These are phyloP conservation scores for Hypocryptadius cinnamomeus DNA, from an alignment of 2,113 vertebrate species.

Conservation along the genomic window DNA sequence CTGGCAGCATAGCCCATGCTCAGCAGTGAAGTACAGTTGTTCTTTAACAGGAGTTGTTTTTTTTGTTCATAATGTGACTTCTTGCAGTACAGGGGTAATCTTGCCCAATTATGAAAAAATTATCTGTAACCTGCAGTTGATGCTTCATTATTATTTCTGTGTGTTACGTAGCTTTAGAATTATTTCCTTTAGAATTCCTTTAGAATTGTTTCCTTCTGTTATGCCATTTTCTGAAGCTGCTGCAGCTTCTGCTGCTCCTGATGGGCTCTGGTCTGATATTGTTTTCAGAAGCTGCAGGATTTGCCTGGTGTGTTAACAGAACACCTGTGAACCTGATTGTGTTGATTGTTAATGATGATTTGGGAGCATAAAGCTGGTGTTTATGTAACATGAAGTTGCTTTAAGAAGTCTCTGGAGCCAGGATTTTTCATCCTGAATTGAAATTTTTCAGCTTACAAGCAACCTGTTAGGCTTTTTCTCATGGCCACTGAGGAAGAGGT, in stretches of 20 bases:
- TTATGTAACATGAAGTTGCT: background rate
- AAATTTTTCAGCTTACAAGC: background rate
- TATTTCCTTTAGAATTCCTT: background rate
- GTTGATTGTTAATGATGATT: background rate
- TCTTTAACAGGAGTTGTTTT: background rate
- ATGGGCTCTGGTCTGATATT: fast-evolving
- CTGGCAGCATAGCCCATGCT: background rate
- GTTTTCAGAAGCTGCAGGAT: background rate
- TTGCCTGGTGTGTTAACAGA: background rate
- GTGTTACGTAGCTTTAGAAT: background rate
- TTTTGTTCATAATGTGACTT: background rate
- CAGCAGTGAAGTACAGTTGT: background rate
- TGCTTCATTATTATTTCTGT: background rate
- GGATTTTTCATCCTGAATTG: background rate
- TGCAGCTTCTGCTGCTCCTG: background rate
- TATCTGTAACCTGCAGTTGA: background rate
- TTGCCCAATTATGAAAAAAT: background rate
- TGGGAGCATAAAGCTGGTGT: background rate
- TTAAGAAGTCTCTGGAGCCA: background rate
- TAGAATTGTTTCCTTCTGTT: background rate
- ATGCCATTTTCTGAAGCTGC: fast-evolving
- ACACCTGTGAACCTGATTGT: background rate
- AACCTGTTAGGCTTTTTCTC: background rate
- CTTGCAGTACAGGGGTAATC: background rate
- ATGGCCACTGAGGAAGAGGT: background rate